phyloP scores from a whole-genome alignment of 1,140 invertebrate genomes.

The Nasonia longicornis region DNA sequence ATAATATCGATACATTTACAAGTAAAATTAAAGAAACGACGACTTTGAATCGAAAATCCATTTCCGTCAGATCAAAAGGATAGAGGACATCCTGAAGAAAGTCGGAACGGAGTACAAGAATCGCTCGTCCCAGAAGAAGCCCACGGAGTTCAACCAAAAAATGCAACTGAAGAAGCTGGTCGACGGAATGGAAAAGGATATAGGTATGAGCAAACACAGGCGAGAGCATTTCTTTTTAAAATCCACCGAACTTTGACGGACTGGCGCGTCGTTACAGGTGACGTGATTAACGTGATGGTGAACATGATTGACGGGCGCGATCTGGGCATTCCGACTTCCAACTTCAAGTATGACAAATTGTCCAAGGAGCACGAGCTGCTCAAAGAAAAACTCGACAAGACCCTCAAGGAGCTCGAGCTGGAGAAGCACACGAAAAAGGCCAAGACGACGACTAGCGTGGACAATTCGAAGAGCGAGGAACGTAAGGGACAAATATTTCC shows the following conservation, averaged over 20 bases:
- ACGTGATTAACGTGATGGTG: conserved; percentile 74
- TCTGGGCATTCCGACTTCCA: conserved; percentile 58
- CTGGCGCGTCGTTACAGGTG: conserved; percentile 64
- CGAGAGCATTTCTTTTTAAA: not conserved
- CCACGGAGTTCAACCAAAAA: conserved; percentile 78
- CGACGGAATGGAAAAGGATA: conserved; percentile 83
- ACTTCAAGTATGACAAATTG: conserved; percentile 61
- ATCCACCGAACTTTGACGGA: not conserved
- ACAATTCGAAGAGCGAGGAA: conserved; percentile 60
- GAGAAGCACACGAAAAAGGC: conserved; percentile 69
- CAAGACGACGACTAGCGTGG: conserved; percentile 47
- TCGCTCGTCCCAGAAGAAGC: conserved; percentile 74
- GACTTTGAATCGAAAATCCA: not conserved
- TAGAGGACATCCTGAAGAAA: conserved; percentile 73
- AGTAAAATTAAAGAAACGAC: not conserved
- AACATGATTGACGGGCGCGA: conserved; percentile 69
- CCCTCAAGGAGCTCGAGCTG: conserved; percentile 62
- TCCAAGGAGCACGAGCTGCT: conserved; percentile 62
- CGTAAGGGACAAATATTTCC: conserved; percentile 49
- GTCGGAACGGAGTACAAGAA: conserved; percentile 76
- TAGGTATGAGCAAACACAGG: conserved; percentile 67
- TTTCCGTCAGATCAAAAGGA: conserved; percentile 71
- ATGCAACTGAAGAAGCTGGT: conserved; percentile 82
- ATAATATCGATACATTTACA: too few species aligned
- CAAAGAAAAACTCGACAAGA: conserved; percentile 63